Conservation (phyloP, 2,113 vertebrate genomes). For the Carettochelys insculpta region DNA sequence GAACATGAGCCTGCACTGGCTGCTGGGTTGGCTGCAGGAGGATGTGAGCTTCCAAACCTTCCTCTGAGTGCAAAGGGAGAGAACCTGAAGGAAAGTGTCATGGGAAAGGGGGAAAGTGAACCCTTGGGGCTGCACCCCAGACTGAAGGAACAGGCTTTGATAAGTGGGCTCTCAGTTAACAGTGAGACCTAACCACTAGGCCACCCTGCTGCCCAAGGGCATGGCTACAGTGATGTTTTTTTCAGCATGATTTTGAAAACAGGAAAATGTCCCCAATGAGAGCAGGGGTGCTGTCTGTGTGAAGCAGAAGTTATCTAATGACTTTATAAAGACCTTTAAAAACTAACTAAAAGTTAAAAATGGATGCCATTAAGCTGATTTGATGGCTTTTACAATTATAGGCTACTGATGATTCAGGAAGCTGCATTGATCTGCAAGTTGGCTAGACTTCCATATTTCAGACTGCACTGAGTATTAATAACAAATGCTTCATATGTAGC, state of each 20-base stretch:
- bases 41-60: too few species aligned
- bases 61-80: too few species aligned
- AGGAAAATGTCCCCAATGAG: not conserved
- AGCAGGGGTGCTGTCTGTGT: not conserved
- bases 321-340: accelerated
- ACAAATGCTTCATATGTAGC: not conserved
- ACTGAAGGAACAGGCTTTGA: too few species aligned
- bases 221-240: not conserved
- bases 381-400: not conserved
- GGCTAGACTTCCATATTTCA: not conserved
- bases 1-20: too few species aligned
- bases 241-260: not conserved
- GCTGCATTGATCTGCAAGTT: accelerated
- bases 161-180: too few species aligned
- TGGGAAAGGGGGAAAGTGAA: too few species aligned
- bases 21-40: too few species aligned
- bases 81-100: too few species aligned
- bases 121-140: too few species aligned
- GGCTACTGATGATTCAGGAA: not conserved
- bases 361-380: not conserved
- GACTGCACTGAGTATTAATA: not conserved
- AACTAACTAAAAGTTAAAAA: too few species aligned
- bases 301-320: not conserved
- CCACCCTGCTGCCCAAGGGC: too few species aligned
- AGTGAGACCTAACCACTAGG: too few species aligned